Evolutionary conservation across 2,113 vertebrate species (phyloP), one percentile per base, ranked within the genome.

Genomic region (Pseudolaguvia tuberculata): DNA sequence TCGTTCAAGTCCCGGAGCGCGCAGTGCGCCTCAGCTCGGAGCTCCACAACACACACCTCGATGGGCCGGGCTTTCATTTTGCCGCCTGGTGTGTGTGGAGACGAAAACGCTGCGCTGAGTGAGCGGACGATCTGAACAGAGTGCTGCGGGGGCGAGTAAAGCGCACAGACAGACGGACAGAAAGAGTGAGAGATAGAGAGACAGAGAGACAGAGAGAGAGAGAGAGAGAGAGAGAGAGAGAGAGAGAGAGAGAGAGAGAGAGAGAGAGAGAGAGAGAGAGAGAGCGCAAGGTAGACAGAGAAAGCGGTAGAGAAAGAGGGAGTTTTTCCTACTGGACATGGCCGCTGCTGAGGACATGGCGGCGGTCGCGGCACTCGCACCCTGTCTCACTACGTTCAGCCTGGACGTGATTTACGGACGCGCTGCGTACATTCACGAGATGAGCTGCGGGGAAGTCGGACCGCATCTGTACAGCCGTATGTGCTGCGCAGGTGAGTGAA

Each of bases 401-500:
- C 5, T 55, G 51, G 75, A 45, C 12, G 47, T 83, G 2, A 9
- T 78, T 2, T 89, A 86, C 45, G 84, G 87, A 61, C 78, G 82
- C 20, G 77, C 70, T 1, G 83, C 88, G 69, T 91, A 79, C 81
- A 91, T 91, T 71, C 89, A 91, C 56, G 89, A 91, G 25, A 88
- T 91, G 89, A 83, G 87, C 72, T 87, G 88, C 77, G 87, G 23
- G 4, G 83, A 90, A 39, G 84, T 90, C 47, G 84, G 87, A 0
- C 74, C 87, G 13, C 89, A 88, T 83, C 80, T 91, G 50, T 91
- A 91, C 86, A 86, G 88, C 78, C 79, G 86, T 4, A 91, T 91
- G 90, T 91, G 90, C 79, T 91, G 90, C 85, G 87, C 87, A 82
- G 90, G 90, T 91, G 88, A 78, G 88, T 81, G 35, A 8, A 47